A percentile compares a stretch with the other conserved stretches of the same genome.
Evolutionary conservation across 2,888 invertebrate species (phyloP).

Genomic region (Cryptocheilus praepositus): DNA sequence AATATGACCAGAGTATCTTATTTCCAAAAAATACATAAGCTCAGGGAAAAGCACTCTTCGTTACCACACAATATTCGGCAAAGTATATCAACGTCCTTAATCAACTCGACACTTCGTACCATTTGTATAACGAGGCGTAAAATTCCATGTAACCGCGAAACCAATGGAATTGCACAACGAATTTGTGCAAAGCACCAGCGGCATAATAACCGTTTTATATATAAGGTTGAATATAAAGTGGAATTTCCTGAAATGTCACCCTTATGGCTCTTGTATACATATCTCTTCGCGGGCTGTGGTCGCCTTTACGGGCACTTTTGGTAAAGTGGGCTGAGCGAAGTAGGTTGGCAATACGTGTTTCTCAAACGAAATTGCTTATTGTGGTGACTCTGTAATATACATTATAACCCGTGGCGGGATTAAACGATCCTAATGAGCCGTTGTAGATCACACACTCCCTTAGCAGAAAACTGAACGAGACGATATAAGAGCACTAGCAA

Average conservation of each 20-base stretch:
- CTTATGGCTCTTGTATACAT: constrained; percentile 3
- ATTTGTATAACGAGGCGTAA: background rate
- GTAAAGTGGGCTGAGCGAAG: constrained; percentile 2
- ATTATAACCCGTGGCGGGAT: background rate
- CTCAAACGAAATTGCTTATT: constrained; percentile 9
- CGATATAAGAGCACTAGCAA: no score
- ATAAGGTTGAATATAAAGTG: constrained; percentile 12
- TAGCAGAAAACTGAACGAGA: no score
- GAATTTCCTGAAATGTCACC: constrained; percentile 11
- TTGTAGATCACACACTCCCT: no score
- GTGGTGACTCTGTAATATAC: background rate
- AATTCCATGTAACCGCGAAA: background rate
- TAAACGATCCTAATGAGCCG: background rate
- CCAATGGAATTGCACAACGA: constrained; percentile 8
- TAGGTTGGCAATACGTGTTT: constrained; percentile 6
- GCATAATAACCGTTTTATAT: constrained; percentile 15
- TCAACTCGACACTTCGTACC: background rate
- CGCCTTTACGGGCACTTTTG: background rate
- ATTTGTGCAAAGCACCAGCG: background rate
- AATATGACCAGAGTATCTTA: no score
- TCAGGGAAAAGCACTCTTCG: no score
- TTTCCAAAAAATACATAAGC: no score
- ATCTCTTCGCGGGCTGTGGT: constrained; percentile 2
- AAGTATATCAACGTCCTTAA: background rate
- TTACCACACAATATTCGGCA: no score